Conservation (phyloP, 2,888 invertebrate species). For the Dendrolimus pini region DNA sequence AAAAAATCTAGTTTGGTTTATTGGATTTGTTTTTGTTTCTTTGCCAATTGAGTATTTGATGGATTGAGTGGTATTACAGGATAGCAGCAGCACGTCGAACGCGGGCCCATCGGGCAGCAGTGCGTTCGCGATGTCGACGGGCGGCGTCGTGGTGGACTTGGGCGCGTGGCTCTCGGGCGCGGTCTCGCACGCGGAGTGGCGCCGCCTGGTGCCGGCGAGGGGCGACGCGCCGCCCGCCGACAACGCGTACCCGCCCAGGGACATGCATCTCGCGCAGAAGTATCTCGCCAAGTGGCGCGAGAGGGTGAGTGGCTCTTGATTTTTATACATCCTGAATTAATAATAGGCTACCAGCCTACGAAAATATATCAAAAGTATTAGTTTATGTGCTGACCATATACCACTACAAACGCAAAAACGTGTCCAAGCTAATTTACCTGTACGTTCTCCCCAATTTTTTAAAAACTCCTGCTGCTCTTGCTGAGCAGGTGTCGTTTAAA, state of each 20-base stretch:
- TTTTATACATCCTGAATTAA: no score
- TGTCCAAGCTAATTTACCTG: no score
- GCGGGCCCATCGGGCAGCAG: constrained; percentile 19
- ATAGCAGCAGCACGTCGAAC: constrained; percentile 9
- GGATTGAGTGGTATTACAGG: neutral
- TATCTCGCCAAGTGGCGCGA: constrained; percentile 61
- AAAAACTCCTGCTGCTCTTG: no score
- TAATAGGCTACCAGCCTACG: no score
- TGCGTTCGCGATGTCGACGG: constrained; percentile 30
- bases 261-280: constrained; percentile 53
- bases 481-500: no score
- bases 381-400: no score
- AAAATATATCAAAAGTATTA: no score
- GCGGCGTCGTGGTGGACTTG: constrained; percentile 68
- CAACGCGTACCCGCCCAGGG: constrained; percentile 31
- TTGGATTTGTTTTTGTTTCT: no score
- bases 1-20: no score
- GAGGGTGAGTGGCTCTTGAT: constrained; percentile 28
- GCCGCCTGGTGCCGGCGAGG: constrained; percentile 36
- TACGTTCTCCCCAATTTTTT: no score
- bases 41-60: no score
- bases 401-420: no score
- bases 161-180: constrained; percentile 69
- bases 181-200: constrained; percentile 59
- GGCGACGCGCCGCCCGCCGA: constrained; percentile 18